Evolutionary conservation across 2,113 vertebrate genomes (phyloP), one percentile per base, ranked within the genome.

Genomic region (Sorex araneus): DNA sequence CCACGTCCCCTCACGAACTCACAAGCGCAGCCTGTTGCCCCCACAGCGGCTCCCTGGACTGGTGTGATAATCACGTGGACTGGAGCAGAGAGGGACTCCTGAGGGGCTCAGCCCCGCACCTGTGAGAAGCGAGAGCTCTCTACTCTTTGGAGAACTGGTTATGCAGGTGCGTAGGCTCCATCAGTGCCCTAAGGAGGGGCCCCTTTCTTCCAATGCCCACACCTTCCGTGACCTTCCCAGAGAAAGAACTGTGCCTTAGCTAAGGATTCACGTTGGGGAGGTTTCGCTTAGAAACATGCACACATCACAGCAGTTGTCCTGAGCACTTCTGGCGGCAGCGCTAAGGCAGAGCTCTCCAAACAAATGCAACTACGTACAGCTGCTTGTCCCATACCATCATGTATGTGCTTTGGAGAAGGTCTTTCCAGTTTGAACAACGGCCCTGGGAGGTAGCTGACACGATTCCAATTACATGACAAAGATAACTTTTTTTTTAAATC

Each of bases 271-370:
- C 18, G 43, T n/a, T 83, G 19, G 18, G 40, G 27, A 60, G 16
- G 23, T 87, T 86, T 67, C 28, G 8, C 15, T 67, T 80, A 75
- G 84, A 77, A 75, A 63, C 13, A n/a, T 75, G 3, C 36, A 70
- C 25, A 54, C 8, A 23, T 40, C 69, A 71, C 3, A 76, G 2
- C 3, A 80, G 3, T 74, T 60, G 25, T 75, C 32, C 34, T 57
- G 10, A 76, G 30, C 54, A 15, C 11, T 54, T 75, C 19, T 88
- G 18, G 73, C 19, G 60, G 69, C 1, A 16, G 34, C 47, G 78
- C 1, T n/a, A 50, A 57, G 30, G 69, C 9, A 67, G 75, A 27
- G n/a, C 70, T 91, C 88, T 81, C 28, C 73, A 94, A 89, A 82
- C 57, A 64, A 87, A 74, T 50, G 75, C 23, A 79, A 79, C 18